These are phyloP conservation scores for Polyommatus iphigenia DNA, from an alignment of 2,888 invertebrate genomes.

Conservation along the genomic window DNA sequence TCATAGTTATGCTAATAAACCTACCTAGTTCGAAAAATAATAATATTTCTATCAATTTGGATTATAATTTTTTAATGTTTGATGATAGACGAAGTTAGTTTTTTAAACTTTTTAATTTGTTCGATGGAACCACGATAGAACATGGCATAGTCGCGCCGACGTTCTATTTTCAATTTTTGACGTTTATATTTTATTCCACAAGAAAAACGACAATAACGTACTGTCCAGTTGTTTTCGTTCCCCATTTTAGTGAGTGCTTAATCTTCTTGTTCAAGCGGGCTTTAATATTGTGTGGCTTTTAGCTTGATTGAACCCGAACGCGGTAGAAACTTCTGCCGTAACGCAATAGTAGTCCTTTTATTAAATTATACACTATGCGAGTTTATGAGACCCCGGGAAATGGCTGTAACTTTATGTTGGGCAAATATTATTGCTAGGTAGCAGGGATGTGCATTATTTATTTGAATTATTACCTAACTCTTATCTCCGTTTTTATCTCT, in stretches of 20 bases:
- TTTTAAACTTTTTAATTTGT: not conserved
- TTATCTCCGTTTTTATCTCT: not conserved
- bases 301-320: constrained; percentile 18
- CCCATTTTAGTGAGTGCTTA: constrained; percentile 16
- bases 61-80: no score
- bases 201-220: not conserved
- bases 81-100: no score
- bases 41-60: no score
- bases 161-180: not conserved
- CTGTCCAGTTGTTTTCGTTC: not conserved
- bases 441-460: not conserved
- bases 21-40: no score
- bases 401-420: not conserved
- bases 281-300: constrained; percentile 18
- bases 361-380: constrained; percentile 11
- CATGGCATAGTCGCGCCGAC: not conserved
- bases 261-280: not conserved
- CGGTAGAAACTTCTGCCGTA: constrained; percentile 16
- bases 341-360: constrained; percentile 4
- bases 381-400: constrained; percentile 1
- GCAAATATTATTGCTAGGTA: not conserved
- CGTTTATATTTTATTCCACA: not conserved
- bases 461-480: not conserved
- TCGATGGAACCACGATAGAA: not conserved
- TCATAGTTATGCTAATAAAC: no score